phyloP scores from a whole-genome alignment of 2,888 invertebrate genomes.

The Deilephila elpenor region DNA sequence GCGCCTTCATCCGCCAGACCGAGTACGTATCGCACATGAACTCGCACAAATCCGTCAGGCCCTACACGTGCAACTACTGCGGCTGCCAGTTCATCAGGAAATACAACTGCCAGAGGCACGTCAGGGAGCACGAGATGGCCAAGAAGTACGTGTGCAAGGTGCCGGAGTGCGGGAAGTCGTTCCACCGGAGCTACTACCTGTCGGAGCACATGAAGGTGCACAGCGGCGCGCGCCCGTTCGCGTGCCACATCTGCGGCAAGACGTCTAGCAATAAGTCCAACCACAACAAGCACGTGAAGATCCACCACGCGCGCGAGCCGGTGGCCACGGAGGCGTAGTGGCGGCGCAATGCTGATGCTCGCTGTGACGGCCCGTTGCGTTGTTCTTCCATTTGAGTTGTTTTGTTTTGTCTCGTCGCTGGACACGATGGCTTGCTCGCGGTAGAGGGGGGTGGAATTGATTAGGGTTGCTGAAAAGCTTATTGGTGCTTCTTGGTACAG shows the following conservation, averaged over 20 bases:
- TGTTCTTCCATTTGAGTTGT: not conserved
- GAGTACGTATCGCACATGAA: slow-evolving; percentile 94
- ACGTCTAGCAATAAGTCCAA: slow-evolving; percentile 95
- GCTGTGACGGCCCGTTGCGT: too few relatives aligned
- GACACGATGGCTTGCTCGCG: not conserved
- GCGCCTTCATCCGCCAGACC: slow-evolving; percentile 92
- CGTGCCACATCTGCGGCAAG: slow-evolving; percentile 95
- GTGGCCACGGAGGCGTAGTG: slow-evolving; percentile 91
- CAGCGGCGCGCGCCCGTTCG: slow-evolving; percentile 91
- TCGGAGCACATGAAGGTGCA: slow-evolving; percentile 95
- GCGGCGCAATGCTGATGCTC: slow-evolving; percentile 2
- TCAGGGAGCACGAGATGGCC: slow-evolving; percentile 91
- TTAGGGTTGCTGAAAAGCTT: not conserved
- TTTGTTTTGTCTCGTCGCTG: not conserved
- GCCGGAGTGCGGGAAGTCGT: slow-evolving; percentile 91
- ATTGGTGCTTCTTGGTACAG: slow-evolving; percentile 1
- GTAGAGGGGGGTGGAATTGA: not conserved
- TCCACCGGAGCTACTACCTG: slow-evolving; percentile 94
- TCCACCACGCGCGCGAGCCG: slow-evolving; percentile 94
- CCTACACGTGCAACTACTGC: slow-evolving; percentile 95
- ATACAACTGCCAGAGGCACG: slow-evolving; percentile 94
- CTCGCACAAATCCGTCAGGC: slow-evolving; percentile 92
- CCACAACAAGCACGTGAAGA: slow-evolving; percentile 95
- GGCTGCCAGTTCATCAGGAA: slow-evolving; percentile 95
- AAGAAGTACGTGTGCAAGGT: slow-evolving; percentile 91